Evolutionary conservation across 1,140 invertebrate species (phyloP).

Genomic region (Ostrea edulis): DNA sequence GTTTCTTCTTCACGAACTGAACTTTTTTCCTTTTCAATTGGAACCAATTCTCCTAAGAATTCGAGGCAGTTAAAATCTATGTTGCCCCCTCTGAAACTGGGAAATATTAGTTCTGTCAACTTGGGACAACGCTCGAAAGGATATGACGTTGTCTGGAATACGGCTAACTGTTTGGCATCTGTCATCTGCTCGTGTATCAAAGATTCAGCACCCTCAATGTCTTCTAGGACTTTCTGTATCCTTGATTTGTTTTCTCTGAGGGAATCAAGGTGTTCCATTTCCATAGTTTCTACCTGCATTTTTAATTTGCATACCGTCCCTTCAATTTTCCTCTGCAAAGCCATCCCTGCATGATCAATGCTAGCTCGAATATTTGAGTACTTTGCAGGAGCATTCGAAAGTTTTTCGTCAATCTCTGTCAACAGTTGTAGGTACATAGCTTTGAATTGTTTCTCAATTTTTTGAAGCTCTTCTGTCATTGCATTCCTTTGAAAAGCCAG

Average conservation of each 20-base stretch:
- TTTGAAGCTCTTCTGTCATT: not conserved
- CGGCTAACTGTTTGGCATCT: not conserved
- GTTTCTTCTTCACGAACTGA: too few relatives aligned
- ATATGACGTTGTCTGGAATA: not conserved
- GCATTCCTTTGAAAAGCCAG: not conserved
- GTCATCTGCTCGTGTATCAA: not conserved
- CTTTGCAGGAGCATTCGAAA: not conserved
- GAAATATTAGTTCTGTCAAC: not conserved
- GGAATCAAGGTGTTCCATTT: not conserved
- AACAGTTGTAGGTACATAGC: not conserved
- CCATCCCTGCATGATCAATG: not conserved
- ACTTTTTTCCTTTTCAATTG: too few relatives aligned
- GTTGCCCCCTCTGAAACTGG: too few relatives aligned
- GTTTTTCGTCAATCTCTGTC: not conserved
- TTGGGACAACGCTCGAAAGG: not conserved
- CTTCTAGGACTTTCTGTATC: not conserved
- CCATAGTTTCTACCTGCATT: not conserved
- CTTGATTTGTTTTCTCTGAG: not conserved
- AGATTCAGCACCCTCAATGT: not conserved
- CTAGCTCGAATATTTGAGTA: not conserved
- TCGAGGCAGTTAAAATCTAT: too few relatives aligned
- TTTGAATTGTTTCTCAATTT: not conserved
- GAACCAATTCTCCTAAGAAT: too few relatives aligned
- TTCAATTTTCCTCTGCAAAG: not conserved
- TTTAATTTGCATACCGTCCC: not conserved